Evolutionary conservation across 2,888 invertebrate genomes (phyloP).

Genomic region (Heteromyza rotundicornis): DNA sequence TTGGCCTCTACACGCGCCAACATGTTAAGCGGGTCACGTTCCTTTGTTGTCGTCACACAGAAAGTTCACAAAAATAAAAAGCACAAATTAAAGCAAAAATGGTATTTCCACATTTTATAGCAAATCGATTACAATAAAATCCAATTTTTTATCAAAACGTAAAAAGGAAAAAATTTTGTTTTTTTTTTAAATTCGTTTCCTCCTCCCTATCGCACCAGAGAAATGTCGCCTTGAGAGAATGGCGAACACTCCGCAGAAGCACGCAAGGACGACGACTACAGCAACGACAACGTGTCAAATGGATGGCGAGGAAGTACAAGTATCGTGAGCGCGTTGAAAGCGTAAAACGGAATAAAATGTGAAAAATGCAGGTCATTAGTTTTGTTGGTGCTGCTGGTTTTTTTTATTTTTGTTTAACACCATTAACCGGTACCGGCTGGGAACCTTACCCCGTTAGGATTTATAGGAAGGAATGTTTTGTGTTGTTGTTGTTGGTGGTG

Average conservation of each 20-base stretch:
- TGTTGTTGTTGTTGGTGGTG: background rate
- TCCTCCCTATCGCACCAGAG: background rate
- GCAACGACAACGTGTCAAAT: conserved; percentile 1
- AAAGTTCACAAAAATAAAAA: background rate
- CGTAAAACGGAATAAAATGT: background rate
- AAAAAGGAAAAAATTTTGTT: too few species aligned
- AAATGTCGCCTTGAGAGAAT: background rate
- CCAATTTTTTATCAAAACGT: conserved; percentile 11
- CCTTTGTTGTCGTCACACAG: background rate
- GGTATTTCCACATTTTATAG: conserved; percentile 23
- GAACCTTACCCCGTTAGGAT: conserved; percentile 6
- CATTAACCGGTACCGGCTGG: too few species aligned
- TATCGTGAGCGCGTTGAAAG: background rate
- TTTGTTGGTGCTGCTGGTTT: conserved; percentile 14
- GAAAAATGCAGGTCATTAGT: conserved; percentile 50
- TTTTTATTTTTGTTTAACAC: too few species aligned
- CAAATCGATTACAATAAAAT: conserved; percentile 26
- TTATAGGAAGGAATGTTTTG: too few species aligned
- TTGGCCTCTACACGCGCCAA: conserved; percentile 9
- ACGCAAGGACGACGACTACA: conserved; percentile 4
- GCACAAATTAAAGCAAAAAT: background rate
- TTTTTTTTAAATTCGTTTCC: too few species aligned
- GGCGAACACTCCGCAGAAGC: conserved; percentile 9
- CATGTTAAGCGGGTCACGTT: conserved; percentile 26
- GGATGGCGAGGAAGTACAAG: conserved; percentile 16